A percentile compares a stretch with the other conserved stretches of the same genome.
These are phyloP conservation scores for Sminthurinus signatus DNA, from an alignment of 1,140 invertebrate species.

Conservation along the genomic window DNA sequence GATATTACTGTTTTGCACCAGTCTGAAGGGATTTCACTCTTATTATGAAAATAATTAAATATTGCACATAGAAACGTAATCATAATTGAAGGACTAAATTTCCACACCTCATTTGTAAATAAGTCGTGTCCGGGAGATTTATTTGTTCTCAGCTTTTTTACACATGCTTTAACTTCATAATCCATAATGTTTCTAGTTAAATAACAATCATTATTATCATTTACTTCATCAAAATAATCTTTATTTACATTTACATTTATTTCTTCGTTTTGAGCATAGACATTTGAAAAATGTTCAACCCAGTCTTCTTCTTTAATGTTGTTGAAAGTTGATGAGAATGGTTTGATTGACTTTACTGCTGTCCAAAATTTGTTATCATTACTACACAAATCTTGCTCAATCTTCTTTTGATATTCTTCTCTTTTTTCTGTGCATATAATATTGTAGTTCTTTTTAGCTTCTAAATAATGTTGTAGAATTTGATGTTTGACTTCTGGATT, in stretches of 20 bases:
- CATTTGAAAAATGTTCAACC: no score
- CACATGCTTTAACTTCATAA: neutral
- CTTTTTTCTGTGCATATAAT: neutral
- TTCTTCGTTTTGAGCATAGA: no score
- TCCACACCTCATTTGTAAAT: constrained; percentile 8
- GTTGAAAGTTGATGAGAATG: neutral
- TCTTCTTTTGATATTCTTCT: neutral
- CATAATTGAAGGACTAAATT: neutral
- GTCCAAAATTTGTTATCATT: neutral
- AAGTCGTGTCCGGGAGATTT: constrained; percentile 2
- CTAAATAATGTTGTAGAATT: neutral
- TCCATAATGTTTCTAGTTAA: neutral
- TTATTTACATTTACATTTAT: no score
- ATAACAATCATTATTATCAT: neutral
- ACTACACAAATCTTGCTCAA: neutral
- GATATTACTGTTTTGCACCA: constrained; percentile 14
- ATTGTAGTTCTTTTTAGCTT: neutral
- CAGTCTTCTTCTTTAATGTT: neutral
- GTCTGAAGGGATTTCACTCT: neutral
- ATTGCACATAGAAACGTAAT: neutral
- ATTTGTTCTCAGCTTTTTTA: constrained; percentile 2
- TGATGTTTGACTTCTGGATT: neutral
- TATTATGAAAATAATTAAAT: neutral
- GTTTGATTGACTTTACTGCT: neutral
- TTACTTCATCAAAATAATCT: no score